Base-by-base conservation (phyloP, 2,888 invertebrate genomes). In the Polia nebulosa region DNA sequence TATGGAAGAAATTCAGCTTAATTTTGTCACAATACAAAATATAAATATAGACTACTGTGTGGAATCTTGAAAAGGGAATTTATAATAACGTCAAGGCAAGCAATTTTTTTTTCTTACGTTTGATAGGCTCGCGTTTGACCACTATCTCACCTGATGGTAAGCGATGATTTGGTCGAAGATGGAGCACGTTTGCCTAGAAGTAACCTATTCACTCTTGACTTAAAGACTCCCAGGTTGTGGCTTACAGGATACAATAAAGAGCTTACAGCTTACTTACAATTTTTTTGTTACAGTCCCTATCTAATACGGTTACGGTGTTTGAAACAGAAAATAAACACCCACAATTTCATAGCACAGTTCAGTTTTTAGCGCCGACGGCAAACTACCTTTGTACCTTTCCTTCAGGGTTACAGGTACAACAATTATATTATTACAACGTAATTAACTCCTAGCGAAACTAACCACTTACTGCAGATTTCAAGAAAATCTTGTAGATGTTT, bases 361-460 rank as follows among this genome's bases (percentile, higher is more conserved):
- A 5, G 11, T 58, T 29, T 20, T 57, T 22, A 61, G 13, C 20
- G 39, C 22, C 6, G 9, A 29, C 3, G 17, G 8, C 17, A 29
- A 29, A 29, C 13, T 13, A 15, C 13, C 62, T 61, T 62, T 44
- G n/a, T 25, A 34, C 22, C 39, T 22, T 29, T 13, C 9, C 25
- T 9, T 3, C 20, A 32, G 5, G 32, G 47, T 22, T 3, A 51
- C 29, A 22, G 8, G 13, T 2, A 22, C 25, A 34, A 32, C 34
- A 34, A 59, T 59, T n/a, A 25, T 15, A 34, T 27, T 34, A 27
- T n/a, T n/a, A 29, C 51, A 20, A 34, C 20, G n/a, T 47, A 47
- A 67, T 55, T 65, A 32, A 66, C 55, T 25, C 25, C 3, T 13
- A 25, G 13, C 15, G 39, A 8, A 47, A 39, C 25, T 20, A 53